Base-by-base conservation (phyloP, 2,888 invertebrate genomes). In the Agonum fuliginosum region DNA sequence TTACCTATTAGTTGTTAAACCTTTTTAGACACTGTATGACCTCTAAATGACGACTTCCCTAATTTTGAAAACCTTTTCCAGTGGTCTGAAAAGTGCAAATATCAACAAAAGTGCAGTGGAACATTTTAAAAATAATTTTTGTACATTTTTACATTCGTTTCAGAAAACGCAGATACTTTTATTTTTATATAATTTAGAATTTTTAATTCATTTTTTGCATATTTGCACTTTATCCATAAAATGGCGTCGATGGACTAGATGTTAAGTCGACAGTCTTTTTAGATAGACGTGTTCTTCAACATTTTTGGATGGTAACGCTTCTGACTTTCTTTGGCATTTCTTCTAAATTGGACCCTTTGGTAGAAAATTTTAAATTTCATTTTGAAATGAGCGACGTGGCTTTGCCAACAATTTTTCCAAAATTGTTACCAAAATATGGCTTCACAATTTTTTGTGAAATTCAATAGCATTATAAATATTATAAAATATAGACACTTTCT, bases 51-150 rank as follows among this genome's bases (percentile, higher is more conserved):
- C 19, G 2, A 2, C 14, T 51, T 2, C 10, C n/a, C n/a, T 69
- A 69, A 70, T 70, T 70, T 71, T 71, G 71, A 34, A 51, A 71
- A 71, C 51, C 51, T 48, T 48, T 24, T 48, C 6, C 48, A 8
- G 8, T 22, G 58, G 73, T 30, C 58, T 10, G 72, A 81, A 82
- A 83, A 85, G 86, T 86, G 86, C 85, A 86, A 84, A 84, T 84
- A 83, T 83, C 82, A 82, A 83, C 81, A 83, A 79, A 12, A 24
- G 43, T 43, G 43, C 69, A 69, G 19, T 58, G 41, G 1, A 22
- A 17, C 48, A 46, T 6, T 12, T 46, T 24, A 69, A 58, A 24
- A 69, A 46, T 27, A 69, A 20, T 69, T 65, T 43, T 69, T 43
- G 17, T 69, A 43, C 46, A 69, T 69, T 69, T 69, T 69, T 69